Evolutionary conservation across 2,113 vertebrate genomes (phyloP).

Genomic region (Ammodramus savannarum): DNA sequence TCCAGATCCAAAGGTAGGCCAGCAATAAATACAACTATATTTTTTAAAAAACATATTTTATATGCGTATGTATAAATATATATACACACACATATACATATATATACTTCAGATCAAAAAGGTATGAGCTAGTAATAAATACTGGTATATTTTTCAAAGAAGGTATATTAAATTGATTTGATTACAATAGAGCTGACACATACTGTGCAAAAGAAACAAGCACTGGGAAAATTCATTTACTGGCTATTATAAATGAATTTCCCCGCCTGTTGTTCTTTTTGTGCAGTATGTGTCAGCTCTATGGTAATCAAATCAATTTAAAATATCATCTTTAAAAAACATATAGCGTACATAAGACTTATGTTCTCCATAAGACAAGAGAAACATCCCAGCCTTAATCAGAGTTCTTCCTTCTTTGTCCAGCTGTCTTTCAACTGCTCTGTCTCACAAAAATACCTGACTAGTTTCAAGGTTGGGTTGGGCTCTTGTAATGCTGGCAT

Average conservation of each 20-base stretch:
- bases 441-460: not conserved
- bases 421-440: not conserved
- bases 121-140: slow-evolving; percentile 5
- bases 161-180: slow-evolving; percentile 49
- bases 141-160: slow-evolving; percentile 29
- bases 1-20: not conserved
- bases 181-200: slow-evolving; percentile 49
- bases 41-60: not conserved
- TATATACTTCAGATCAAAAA: not conserved
- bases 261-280: slow-evolving; percentile 32
- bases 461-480: not conserved
- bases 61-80: not conserved
- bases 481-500: not conserved
- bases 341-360: not conserved
- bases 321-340: slow-evolving; percentile 40
- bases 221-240: slow-evolving; percentile 48
- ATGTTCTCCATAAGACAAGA: not conserved
- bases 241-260: slow-evolving; percentile 62
- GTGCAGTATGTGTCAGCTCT: slow-evolving; percentile 23
- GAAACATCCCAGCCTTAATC: not conserved
- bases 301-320: slow-evolving; percentile 42
- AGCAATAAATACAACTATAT: not conserved
- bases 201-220: slow-evolving; percentile 29
- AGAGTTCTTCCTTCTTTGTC: not conserved
- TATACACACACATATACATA: not conserved